phyloP scores from a whole-genome alignment of 2,888 invertebrate genomes.

The Macropis europaea region DNA sequence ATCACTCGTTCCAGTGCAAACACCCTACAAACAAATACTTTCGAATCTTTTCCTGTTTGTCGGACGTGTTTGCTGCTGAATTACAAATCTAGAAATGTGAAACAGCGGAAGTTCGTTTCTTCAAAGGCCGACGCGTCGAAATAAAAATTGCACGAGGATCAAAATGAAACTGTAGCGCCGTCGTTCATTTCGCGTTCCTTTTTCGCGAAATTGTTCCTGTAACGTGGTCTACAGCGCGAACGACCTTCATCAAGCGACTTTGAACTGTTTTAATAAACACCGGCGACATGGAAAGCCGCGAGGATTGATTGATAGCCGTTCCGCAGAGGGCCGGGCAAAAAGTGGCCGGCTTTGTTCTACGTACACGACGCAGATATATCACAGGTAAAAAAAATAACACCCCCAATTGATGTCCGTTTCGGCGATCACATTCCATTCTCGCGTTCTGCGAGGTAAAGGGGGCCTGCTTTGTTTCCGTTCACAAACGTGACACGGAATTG shows the following conservation, averaged over 20 bases:
- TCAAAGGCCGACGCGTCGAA: not conserved
- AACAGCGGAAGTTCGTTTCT: too few relatives aligned
- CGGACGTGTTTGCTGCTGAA: too few relatives aligned
- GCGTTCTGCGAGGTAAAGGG: not conserved
- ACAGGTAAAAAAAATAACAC: slow-evolving; percentile 20
- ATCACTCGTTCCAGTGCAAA: too few relatives aligned
- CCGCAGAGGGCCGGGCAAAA: slow-evolving; percentile 36
- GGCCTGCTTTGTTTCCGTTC: too few relatives aligned
- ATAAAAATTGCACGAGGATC: not conserved
- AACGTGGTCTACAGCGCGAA: slow-evolving; percentile 17
- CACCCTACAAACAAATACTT: too few relatives aligned
- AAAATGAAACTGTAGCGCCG: slow-evolving; percentile 10
- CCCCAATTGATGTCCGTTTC: slow-evolving; percentile 32
- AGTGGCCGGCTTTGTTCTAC: not conserved
- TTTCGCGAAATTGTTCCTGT: not conserved
- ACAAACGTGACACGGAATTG: too few relatives aligned
- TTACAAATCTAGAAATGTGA: too few relatives aligned
- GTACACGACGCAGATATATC: not conserved
- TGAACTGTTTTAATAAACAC: slow-evolving; percentile 62
- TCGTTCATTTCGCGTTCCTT: not conserved
- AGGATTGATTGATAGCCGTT: slow-evolving; percentile 56
- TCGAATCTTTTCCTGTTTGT: too few relatives aligned
- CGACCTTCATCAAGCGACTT: slow-evolving; percentile 51
- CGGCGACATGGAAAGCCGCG: slow-evolving; percentile 44
- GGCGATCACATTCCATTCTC: slow-evolving; percentile 21